Base-by-base conservation (phyloP, 2,888 invertebrate genomes). In the Dinocampus coccinellae region DNA sequence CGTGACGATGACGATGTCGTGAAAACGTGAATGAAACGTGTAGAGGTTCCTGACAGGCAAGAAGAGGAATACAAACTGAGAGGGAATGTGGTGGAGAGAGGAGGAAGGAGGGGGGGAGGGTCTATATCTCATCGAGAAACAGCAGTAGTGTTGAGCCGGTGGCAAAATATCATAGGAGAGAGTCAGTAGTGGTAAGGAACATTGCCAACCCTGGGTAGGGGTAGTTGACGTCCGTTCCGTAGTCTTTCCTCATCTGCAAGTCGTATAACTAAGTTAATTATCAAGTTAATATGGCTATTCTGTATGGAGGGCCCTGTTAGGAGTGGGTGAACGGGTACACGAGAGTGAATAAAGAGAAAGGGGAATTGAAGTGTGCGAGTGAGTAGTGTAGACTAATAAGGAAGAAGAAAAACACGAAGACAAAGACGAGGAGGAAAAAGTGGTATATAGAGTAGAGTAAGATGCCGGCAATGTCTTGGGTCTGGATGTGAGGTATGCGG, bases 261-360 rank as follows among this genome's bases (percentile, higher is more conserved):
- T 93, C 93, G 92, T 93, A 93, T 93, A 93, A 93, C 93, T 92
- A 92, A 92, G 92, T 93, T 94, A 94, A 94, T 94, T 94, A 94
- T 93, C 93, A 93, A 94, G 93, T 93, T 93, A 93, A 93, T 93
- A 93, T 92, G 93, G 93, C 91, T 91, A 92, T 92, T 92, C 91
- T 90, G 91, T 91, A 91, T 91, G 90, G 90, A 89, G 89, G 88
- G 89, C 88, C 61, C 85, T 84, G 85, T 83, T 85, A 88, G 87
- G 87, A 86, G 88, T 87, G 87, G 88, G 85, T 84, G 80, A 78
- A 76, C 73, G 70, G 75, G 70, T 72, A 70, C 74, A 74, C 75
- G 75, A 75, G 77, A 73, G 72, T 68, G 75, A 65, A 70, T 62
- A 68, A 67, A 71, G 73, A 66, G 69, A 73, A 68, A 47, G 69